Percentiles rank a stretch among this genome's conserved stretches.
Evolutionary conservation across 2,888 invertebrate genomes (phyloP).

Genomic region (Acrobasis consociella): DNA sequence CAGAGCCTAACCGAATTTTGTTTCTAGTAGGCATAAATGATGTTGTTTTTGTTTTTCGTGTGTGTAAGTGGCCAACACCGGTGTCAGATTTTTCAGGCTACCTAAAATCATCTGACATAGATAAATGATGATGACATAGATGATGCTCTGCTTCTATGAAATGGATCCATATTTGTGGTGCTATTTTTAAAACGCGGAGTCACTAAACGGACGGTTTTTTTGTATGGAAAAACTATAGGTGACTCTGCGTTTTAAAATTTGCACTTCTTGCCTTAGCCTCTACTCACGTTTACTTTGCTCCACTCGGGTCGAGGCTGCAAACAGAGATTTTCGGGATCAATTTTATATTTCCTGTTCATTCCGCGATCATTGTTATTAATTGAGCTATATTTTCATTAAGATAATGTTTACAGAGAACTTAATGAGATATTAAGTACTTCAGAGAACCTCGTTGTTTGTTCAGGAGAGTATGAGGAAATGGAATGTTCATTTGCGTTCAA

Average conservation of each 20-base stretch:
- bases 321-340: conserved; percentile 17
- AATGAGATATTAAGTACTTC: conserved; percentile 14
- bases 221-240: no score
- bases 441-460: conserved; percentile 5
- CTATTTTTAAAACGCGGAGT: no score
- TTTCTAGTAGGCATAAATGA: no score
- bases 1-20: not conserved
- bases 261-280: not conserved
- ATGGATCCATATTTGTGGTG: no score
- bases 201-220: no score
- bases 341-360: conserved; percentile 22
- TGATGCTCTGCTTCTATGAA: no score
- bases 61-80: no score
- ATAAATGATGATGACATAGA: no score
- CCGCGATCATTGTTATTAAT: conserved; percentile 22
- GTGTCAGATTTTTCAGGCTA: no score
- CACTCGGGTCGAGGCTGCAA: not conserved
- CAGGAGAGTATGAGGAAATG: not conserved
- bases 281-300: not conserved
- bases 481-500: not conserved
- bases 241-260: no score
- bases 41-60: no score
- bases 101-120: no score
- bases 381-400: conserved; percentile 21
- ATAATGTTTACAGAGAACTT: conserved; percentile 9